Base-by-base conservation (phyloP, 2,888 invertebrate genomes). In the Neoascia interrupta region DNA sequence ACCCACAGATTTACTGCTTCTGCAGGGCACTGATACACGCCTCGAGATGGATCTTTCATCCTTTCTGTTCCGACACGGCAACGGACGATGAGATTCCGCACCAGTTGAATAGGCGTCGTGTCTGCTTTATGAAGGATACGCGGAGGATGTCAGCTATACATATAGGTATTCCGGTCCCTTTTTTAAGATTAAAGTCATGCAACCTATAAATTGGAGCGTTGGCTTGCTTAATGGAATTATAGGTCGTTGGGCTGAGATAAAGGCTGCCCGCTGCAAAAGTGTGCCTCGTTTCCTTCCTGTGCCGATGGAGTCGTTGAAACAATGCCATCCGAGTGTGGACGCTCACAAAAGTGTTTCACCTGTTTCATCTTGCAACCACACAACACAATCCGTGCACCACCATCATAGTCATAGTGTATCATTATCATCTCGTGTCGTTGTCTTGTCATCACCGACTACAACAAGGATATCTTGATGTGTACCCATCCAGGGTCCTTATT, bases 391-490 rank as follows among this genome's bases (percentile, higher is more conserved):
- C 2, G 3, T 2, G 15, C 49, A 47, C n/a, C 28, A 58, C 26
- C 53, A 31, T 49, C 49, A 13, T 74, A 28, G 45, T 64, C 43
- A 69, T 56, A 23, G 21, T 47, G 19, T 26, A 6, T 37, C 54
- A 11, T n/a, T 18, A 69, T 28, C 56, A 34, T 41, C 37, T 53
- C 51, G 51, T 70, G 28, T 19, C 43, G 34, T 47, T 70, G 66
- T 73, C 79, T 73, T 79, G 79, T 79, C 79, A 73, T 73, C 79
- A 43, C 54, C 51, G 61, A 61, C 21, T 51, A 61, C 41, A 79
- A 73, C 73, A 68, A 68, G 73, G 79, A 79, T 79, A 79, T 79
- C 79, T 79, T 68, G 79, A 68, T 79, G 49, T 61, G 60, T 49
- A 45, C 41, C 45, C 72, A 15, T 15, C 56, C 26, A 43, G 6